Percentiles rank a stretch among this genome's conserved stretches.
Evolutionary conservation across 2,113 vertebrate genomes (phyloP).

Genomic region (Sorex araneus): DNA sequence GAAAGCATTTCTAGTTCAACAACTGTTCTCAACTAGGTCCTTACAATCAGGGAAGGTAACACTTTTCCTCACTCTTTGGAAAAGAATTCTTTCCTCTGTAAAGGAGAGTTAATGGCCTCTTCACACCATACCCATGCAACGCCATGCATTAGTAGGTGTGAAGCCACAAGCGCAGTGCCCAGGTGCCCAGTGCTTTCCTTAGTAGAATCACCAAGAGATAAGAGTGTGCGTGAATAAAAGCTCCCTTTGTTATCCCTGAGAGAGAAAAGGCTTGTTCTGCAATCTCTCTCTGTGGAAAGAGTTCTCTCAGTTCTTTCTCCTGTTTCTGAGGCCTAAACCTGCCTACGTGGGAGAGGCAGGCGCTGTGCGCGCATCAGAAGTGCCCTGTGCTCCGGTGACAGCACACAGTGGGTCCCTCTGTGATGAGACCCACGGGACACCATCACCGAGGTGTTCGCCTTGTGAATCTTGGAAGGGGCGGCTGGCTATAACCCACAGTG

Average conservation of each 20-base stretch:
- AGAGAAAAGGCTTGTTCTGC: neutral
- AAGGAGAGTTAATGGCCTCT: conserved; percentile 15
- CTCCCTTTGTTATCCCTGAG: neutral
- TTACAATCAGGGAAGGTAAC: neutral
- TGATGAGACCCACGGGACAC: neutral
- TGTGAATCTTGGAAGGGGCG: neutral
- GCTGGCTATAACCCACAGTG: neutral
- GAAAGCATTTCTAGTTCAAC: neutral
- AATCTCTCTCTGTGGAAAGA: conserved; percentile 5
- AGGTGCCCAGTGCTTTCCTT: neutral
- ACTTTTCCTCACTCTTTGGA: neutral
- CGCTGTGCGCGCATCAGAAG: neutral
- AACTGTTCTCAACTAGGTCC: neutral
- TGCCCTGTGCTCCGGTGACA: neutral
- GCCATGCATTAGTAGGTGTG: neutral
- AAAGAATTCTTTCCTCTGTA: conserved; percentile 42
- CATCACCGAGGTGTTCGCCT: neutral
- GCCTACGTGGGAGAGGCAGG: neutral
- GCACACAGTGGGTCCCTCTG: neutral
- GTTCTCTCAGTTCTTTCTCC: neutral
- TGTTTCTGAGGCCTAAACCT: neutral
- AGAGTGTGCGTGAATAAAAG: neutral
- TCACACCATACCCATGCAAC: neutral
- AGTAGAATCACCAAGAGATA: neutral
- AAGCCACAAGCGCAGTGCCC: neutral